Conservation (phyloP, 2,113 vertebrate genomes). For the Panthera leo region DNA sequence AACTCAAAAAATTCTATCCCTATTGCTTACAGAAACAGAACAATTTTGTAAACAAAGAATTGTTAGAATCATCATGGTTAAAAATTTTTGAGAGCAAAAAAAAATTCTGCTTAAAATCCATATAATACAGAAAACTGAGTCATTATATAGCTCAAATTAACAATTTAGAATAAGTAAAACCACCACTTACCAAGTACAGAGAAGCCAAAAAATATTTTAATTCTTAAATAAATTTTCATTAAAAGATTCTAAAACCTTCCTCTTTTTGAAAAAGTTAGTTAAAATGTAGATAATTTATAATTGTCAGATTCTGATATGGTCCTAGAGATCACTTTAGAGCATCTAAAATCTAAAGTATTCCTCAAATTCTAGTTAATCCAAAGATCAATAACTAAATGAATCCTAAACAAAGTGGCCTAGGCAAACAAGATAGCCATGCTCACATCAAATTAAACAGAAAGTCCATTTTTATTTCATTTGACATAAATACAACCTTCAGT, state of each 20-base stretch:
- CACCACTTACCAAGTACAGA: not conserved
- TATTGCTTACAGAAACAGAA: not conserved
- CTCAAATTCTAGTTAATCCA: not conserved
- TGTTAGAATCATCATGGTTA: not conserved
- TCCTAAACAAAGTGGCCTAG: not conserved
- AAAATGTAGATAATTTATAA: not conserved
- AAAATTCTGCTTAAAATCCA: not conserved
- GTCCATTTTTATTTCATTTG: conserved; percentile 35
- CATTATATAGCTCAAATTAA: not conserved
- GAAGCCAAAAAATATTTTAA: not conserved
- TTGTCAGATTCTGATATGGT: not conserved
- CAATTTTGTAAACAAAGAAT: not conserved
- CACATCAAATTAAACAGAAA: conserved; percentile 4
- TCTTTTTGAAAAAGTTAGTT: not conserved
- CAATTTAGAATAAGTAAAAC: not conserved
- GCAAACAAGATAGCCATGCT: not conserved
- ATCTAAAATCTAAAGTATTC: conserved; percentile 9
- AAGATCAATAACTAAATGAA: not conserved
- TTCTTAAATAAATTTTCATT: not conserved
- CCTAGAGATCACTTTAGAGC: not conserved
- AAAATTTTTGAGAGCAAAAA: not conserved
- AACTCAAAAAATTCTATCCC: not conserved
- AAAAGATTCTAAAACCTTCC: not conserved
- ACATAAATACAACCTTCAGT: not conserved
- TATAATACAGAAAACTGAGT: not conserved